Percentiles rank a stretch among this genome's conserved stretches.
phyloP scores from a whole-genome alignment of 2,888 invertebrate genomes.

The Zhuqinia jingwanae region DNA sequence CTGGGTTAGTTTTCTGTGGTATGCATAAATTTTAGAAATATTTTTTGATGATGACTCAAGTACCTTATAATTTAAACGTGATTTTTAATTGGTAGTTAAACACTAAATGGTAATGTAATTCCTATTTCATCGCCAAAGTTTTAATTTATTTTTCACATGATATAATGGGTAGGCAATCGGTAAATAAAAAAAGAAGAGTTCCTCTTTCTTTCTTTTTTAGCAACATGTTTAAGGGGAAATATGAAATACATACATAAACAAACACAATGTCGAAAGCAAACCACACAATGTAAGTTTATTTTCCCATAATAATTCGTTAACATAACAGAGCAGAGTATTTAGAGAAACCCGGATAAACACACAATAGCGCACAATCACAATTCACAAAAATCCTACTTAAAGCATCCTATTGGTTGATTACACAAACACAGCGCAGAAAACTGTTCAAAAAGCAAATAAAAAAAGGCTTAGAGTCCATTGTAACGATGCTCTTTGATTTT shows the following conservation, averaged over 20 bases:
- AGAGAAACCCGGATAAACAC: neutral
- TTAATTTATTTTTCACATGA: neutral
- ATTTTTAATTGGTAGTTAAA: neutral
- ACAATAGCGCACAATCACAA: neutral
- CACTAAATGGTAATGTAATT: neutral
- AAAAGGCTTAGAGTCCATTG: conserved; percentile 23
- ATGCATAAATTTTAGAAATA: conserved; percentile 1
- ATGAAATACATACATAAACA: neutral
- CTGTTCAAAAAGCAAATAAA: conserved; percentile 40
- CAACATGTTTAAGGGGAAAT: conserved; percentile 26
- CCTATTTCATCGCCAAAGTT: neutral
- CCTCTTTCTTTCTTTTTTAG: neutral
- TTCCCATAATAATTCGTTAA: conserved; percentile 15
- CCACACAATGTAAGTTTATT: neutral
- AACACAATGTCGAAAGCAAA: neutral
- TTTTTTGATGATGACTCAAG: too few species aligned
- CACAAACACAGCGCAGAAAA: conserved; percentile 28
- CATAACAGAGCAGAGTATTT: conserved; percentile 9
- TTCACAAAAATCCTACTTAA: conserved; percentile 4
- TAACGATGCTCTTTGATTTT: conserved; percentile 1
- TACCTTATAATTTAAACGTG: neutral
- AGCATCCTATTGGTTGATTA: conserved; percentile 8
- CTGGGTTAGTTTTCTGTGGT: neutral
- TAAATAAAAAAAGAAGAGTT: neutral
- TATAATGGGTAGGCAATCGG: neutral